Conservation (phyloP, 2,113 vertebrate species). For the Hemibagrus wyckioides region DNA sequence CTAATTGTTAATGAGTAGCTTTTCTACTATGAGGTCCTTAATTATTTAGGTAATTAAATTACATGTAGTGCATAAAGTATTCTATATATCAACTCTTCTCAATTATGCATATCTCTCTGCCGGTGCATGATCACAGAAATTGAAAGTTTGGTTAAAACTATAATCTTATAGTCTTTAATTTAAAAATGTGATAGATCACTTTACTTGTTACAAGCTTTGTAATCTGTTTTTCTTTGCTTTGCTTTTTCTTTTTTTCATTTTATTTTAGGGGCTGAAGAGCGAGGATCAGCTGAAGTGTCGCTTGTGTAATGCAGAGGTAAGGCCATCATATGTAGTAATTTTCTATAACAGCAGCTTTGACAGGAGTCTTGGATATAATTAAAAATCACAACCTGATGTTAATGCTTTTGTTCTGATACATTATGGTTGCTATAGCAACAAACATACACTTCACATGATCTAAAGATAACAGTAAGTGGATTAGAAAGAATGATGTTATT, state of each 20-base stretch:
- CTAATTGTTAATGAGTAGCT: constrained; percentile 54
- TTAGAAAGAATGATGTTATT: background rate
- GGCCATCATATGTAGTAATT: constrained; percentile 2
- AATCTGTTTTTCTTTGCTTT: constrained; percentile 1
- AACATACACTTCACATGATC: background rate
- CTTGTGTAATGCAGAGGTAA: constrained; percentile 70
- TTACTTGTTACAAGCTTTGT: background rate
- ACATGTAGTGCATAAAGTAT: constrained; percentile 14
- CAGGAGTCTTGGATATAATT: background rate
- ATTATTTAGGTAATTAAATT: constrained; percentile 55
- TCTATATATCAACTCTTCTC: background rate
- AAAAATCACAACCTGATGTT: background rate
- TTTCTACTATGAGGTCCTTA: constrained; percentile 47
- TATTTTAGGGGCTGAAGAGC: constrained; percentile 62
- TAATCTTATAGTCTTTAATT: background rate
- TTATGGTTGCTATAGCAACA: background rate
- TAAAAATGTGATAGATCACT: background rate
- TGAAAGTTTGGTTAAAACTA: background rate
- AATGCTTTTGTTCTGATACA: background rate
- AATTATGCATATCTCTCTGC: background rate
- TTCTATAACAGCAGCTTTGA: background rate
- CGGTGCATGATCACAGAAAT: background rate
- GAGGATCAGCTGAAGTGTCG: constrained; percentile 59
- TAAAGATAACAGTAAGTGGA: background rate
- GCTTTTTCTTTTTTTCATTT: background rate